Evolutionary conservation across 1,140 invertebrate species (phyloP), one percentile per base, ranked within the genome.

Genomic region (Plectrocnemia conspersa): DNA sequence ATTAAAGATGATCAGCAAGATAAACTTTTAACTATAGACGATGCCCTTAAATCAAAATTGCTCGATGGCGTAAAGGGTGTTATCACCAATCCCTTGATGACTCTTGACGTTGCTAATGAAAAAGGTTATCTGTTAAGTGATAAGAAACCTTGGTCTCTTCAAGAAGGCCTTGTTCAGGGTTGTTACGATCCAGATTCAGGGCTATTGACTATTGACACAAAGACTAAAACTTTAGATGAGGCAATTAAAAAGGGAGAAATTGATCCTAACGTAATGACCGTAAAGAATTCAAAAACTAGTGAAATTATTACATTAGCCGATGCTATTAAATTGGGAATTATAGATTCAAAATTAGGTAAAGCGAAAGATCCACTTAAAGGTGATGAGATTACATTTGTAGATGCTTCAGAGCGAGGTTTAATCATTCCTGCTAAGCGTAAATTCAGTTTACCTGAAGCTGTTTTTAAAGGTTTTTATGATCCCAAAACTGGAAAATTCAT

Each of bases 381-480:
- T 25, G 79, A 78, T 40, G 82, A 86, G 67, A 75, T 91, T 32
- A 85, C 86, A 32, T 72, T 94, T 11, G 82, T 79, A 13, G 88
- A 91, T 64, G 90, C 90, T 7, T 77, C 89, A 3, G 84, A 90
- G 61, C 77, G 83, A 47, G 89, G 90, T 27, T 66, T 93, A n/a
- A 79, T 93, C 52, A 76, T 92, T 5, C 85, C 86, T 3, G 83
- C 86, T 27, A 89, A 90, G 70, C 81, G 82, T 22, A 88, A 86
- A 68, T 82, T 90, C 59, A 89, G 88, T 29, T 73, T 95, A 11
- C 85, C 88, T 1, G 89, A 93, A 69, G 89, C 89, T 1, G 81
- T 94, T 6, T 88, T 86, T 63, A 88, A 89, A 73, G 89, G 91
- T n/a, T 82, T 88, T 47, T 88, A 90, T 61, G 82, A 85, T 69